Conservation (phyloP, 2,113 vertebrate genomes). For the Picathartes gymnocephalus region DNA sequence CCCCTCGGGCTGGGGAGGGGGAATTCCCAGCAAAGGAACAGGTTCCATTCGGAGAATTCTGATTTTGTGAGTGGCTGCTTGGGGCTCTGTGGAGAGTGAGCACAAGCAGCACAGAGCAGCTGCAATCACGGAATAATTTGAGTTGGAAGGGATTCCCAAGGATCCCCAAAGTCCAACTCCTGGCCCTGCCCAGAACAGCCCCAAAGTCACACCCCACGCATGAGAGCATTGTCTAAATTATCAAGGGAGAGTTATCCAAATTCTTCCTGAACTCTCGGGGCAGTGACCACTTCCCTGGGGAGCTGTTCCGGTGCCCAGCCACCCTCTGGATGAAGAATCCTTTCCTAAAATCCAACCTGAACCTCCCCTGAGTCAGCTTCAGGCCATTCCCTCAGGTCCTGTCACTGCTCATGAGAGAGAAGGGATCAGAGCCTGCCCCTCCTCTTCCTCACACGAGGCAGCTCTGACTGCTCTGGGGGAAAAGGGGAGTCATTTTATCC, state of each 20-base stretch:
- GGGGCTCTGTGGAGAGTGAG: neutral
- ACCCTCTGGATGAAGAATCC: too few species aligned
- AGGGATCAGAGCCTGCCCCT: neutral
- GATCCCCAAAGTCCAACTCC: neutral
- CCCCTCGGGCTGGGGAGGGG: neutral
- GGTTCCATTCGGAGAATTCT: neutral
- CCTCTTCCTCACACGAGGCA: neutral
- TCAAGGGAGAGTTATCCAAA: neutral
- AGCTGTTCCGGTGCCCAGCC: neutral
- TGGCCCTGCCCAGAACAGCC: neutral
- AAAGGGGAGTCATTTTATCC: neutral
- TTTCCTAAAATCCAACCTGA: neutral
- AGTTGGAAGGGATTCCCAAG: too few species aligned
- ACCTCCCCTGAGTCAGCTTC: neutral
- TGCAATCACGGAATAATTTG: neutral
- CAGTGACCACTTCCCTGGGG: neutral
- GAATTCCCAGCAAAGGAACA: neutral
- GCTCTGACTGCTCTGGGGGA: neutral
- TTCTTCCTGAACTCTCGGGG: too few species aligned
- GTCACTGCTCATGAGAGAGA: neutral
- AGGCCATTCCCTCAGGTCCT: neutral
- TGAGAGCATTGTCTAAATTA: neutral
- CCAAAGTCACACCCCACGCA: rapidly evolving
- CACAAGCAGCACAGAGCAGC: neutral
- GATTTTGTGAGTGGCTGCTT: neutral